A percentile compares a stretch with the other conserved stretches of the same genome.
These are phyloP conservation scores for Chelidonichthys spinosus DNA, from an alignment of 2,797 vertebrate genomes.

Conservation along the genomic window DNA sequence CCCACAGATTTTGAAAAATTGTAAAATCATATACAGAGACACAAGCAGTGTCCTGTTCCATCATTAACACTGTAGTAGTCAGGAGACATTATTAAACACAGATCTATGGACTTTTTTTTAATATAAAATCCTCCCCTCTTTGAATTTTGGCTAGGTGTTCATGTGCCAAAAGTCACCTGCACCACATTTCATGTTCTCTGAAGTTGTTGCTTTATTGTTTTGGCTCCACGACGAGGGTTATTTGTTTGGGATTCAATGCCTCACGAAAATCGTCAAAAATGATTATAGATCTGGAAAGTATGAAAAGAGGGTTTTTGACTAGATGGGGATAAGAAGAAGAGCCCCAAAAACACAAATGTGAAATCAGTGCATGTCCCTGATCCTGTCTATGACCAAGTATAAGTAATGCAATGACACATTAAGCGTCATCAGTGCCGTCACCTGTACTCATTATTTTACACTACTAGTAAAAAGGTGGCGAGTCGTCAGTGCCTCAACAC, in stretches of 20 bases:
- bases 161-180: not conserved
- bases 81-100: not conserved
- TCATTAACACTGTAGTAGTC: too few relatives aligned
- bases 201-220: constrained; percentile 36
- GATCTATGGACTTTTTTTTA: not conserved
- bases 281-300: constrained; percentile 30
- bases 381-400: constrained; percentile 1
- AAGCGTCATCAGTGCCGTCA: not conserved
- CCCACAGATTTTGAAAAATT: not conserved
- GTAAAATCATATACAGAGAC: constrained; percentile 1
- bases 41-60: not conserved
- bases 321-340: not conserved
- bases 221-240: constrained; percentile 1
- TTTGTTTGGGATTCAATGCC: constrained; percentile 35
- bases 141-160: not conserved
- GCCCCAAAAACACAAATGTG: not conserved
- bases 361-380: not conserved
- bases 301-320: not conserved
- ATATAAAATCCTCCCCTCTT: not conserved
- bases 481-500: not conserved
- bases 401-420: constrained; percentile 25
- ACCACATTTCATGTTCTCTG: constrained; percentile 9
- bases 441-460: not conserved
- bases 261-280: constrained; percentile 30
- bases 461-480: not conserved